These are phyloP conservation scores for Styela clava DNA, from an alignment of 23 tunicate species.

Conservation along the genomic window DNA sequence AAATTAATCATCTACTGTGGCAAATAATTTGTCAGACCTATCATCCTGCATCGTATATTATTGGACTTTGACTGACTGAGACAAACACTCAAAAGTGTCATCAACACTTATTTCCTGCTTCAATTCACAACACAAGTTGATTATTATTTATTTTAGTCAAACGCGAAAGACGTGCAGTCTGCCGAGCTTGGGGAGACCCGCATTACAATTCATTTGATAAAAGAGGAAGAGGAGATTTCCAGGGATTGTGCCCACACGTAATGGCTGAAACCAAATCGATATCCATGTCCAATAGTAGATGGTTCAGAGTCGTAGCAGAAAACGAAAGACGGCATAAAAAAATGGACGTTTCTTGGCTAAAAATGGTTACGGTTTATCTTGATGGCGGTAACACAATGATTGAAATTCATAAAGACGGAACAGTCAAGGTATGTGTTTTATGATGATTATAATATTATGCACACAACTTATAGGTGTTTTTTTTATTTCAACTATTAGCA, in stretches of 20 bases:
- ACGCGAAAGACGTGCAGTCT: slow-evolving; percentile 7
- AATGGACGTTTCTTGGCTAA: background rate
- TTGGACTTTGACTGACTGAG: too few species aligned
- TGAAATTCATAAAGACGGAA: background rate
- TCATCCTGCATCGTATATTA: too few species aligned
- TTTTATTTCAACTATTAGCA: too few species aligned
- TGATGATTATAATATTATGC: too few species aligned
- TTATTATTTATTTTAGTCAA: background rate
- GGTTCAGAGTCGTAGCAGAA: slow-evolving; percentile 3
- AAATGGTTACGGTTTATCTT: background rate
- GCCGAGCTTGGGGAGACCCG: slow-evolving; percentile 71
- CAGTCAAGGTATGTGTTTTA: background rate
- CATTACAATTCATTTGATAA: slow-evolving; percentile 72
- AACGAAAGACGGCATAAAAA: background rate
- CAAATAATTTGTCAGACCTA: too few species aligned
- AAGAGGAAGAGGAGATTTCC: slow-evolving; percentile 40
- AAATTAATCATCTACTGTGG: too few species aligned
- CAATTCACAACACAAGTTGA: too few species aligned
- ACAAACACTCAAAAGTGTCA: too few species aligned
- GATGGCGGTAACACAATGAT: background rate
- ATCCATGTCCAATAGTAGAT: slow-evolving; percentile 52
- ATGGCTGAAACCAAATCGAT: slow-evolving; percentile 38
- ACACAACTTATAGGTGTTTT: too few species aligned
- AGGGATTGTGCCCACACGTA: slow-evolving; percentile 49
- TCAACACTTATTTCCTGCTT: too few species aligned